phyloP scores from a whole-genome alignment of 1,140 invertebrate genomes.

The Trichonephila clavata region DNA sequence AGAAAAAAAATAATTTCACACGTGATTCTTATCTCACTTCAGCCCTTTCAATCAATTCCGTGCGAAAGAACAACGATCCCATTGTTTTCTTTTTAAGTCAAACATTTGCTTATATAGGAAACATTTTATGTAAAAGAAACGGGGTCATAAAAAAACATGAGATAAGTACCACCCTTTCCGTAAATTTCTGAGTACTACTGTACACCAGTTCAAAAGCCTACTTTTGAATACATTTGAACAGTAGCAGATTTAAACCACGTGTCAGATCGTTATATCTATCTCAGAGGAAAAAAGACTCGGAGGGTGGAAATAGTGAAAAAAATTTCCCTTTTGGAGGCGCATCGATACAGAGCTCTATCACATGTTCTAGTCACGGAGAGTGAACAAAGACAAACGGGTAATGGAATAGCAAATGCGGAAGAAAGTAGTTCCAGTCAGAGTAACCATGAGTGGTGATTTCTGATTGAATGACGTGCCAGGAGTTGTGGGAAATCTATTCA shows the following conservation, averaged over 20 bases:
- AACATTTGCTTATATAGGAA: conserved; percentile 21
- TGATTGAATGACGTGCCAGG: conserved; percentile 46
- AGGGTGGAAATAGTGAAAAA: not conserved
- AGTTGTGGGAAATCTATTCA: conserved; percentile 31
- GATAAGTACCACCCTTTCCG: not conserved
- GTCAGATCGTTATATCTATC: conserved; percentile 9
- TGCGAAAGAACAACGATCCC: not conserved
- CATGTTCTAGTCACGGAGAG: conserved; percentile 57
- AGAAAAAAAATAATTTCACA: not conserved
- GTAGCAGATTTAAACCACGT: conserved; percentile 47
- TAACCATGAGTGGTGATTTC: conserved; percentile 40
- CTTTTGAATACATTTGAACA: conserved; percentile 14
- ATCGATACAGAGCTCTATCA: conserved; percentile 39
- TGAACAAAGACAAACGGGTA: conserved; percentile 70
- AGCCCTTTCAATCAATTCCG: not conserved
- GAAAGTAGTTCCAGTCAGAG: conserved; percentile 43
- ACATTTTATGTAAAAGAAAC: not conserved
- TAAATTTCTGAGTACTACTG: not conserved
- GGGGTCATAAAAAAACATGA: not conserved
- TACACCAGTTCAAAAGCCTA: not conserved
- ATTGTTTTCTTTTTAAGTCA: not conserved
- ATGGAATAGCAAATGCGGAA: conserved; percentile 66
- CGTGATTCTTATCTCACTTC: not conserved
- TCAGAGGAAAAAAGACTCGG: not conserved
- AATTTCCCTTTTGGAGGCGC: conserved; percentile 10